phyloP scores from a whole-genome alignment of 2,888 invertebrate genomes.

The Dynastes grantii region DNA sequence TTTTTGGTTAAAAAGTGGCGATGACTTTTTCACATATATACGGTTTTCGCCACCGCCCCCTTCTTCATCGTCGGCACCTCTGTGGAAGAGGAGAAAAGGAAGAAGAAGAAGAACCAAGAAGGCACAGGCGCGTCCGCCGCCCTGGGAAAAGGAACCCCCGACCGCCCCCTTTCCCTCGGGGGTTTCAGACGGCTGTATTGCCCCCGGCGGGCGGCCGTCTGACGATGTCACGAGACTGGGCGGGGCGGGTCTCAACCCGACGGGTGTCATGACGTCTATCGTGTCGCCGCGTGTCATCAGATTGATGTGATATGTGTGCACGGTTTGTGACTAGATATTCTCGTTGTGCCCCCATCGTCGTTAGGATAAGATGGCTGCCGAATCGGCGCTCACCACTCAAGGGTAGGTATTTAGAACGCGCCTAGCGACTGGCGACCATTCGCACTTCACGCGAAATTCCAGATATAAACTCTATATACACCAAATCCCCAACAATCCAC shows the following conservation, averaged over 20 bases:
- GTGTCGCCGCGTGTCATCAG: slow-evolving; percentile 58
- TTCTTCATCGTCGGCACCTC: slow-evolving; percentile 15
- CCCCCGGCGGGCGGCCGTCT: slow-evolving; percentile 69
- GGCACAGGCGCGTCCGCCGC: slow-evolving; percentile 68
- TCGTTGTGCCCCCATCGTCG: slow-evolving; percentile 56
- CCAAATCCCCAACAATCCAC: not conserved
- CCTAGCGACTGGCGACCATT: not conserved
- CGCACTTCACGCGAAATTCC: slow-evolving; percentile 8
- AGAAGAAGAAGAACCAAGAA: slow-evolving; percentile 11
- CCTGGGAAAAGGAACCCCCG: slow-evolving; percentile 68
- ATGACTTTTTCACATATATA: not conserved
- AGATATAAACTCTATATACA: not conserved
- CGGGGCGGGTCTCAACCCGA: slow-evolving; percentile 69
- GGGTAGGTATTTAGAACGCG: slow-evolving; percentile 61
- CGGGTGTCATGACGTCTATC: slow-evolving; percentile 68
- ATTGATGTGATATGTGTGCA: slow-evolving; percentile 64
- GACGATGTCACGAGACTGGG: slow-evolving; percentile 70
- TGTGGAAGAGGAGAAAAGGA: too few relatives aligned
- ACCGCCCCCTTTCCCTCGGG: slow-evolving; percentile 76
- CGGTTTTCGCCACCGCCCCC: slow-evolving; percentile 46
- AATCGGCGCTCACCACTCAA: slow-evolving; percentile 63
- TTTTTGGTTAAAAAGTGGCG: too few relatives aligned
- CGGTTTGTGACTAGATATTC: slow-evolving; percentile 62
- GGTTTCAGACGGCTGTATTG: slow-evolving; percentile 70
- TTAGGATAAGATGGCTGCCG: slow-evolving; percentile 68